A percentile compares a stretch with the other conserved stretches of the same genome.
These are phyloP conservation scores for Micromys minutus DNA, from an alignment of 2,113 vertebrate genomes.

Conservation along the genomic window DNA sequence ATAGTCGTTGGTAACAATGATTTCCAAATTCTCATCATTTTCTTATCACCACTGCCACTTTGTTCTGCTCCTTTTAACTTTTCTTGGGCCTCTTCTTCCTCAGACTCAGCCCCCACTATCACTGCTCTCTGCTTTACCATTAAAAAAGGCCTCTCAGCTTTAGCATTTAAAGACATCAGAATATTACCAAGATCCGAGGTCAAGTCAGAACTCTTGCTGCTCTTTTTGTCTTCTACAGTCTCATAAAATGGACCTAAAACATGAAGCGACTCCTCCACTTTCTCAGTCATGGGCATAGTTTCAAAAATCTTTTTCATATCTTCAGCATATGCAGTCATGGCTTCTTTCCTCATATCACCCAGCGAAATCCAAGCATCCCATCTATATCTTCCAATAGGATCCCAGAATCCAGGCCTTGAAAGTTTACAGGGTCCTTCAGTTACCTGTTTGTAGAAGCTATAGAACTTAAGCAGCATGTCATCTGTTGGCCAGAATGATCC, in stretches of 20 bases:
- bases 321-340: constrained; percentile 97
- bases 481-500: constrained; percentile 98
- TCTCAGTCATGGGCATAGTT: constrained; percentile 96
- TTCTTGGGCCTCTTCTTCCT: constrained; percentile 82
- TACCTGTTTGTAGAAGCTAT: constrained; percentile 99
- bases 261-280: constrained; percentile 96
- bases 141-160: no score
- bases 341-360: constrained; percentile 95
- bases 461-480: constrained; percentile 99
- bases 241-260: constrained; percentile 98
- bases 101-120: constrained; percentile 88
- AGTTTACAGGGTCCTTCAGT: constrained; percentile 94
- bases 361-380: constrained; percentile 98
- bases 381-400: constrained; percentile 98
- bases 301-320: constrained; percentile 99
- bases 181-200: constrained; percentile 89
- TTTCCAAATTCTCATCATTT: constrained; percentile 84
- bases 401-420: constrained; percentile 96
- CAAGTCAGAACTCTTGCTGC: constrained; percentile 88
- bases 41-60: constrained; percentile 83
- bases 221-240: constrained; percentile 96
- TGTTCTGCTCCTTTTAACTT: constrained; percentile 82
- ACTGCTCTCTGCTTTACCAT: constrained; percentile 92
- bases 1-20: constrained; percentile 80
- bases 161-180: constrained; percentile 87